Percentiles rank a stretch among this genome's conserved stretches.
These are phyloP conservation scores for Thripadectes ignobilis DNA, from an alignment of 2,797 vertebrate species.

Conservation along the genomic window DNA sequence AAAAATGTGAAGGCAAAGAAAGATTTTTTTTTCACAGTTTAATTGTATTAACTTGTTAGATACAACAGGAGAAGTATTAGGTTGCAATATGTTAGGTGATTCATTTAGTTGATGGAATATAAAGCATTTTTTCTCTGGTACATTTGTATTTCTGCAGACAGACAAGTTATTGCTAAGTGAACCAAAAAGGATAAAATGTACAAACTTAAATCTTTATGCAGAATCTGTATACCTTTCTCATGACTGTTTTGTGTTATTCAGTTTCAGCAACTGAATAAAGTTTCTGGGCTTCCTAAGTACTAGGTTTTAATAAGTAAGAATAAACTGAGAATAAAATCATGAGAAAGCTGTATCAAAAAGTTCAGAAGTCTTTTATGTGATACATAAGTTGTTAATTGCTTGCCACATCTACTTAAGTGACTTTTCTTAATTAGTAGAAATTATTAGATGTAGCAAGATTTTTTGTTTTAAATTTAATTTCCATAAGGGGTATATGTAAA, in stretches of 20 bases:
- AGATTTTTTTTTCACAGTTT: not conserved
- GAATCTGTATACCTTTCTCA: not conserved
- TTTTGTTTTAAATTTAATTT: not conserved
- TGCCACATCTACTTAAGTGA: not conserved
- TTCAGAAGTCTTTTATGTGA: not conserved
- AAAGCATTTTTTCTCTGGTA: not conserved
- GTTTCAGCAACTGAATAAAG: not conserved
- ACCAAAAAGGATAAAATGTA: not conserved
- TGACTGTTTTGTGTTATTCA: not conserved
- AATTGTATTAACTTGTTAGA: constrained; percentile 2
- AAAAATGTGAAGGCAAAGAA: not conserved
- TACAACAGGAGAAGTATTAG: constrained; percentile 35
- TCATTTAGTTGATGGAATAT: not conserved
- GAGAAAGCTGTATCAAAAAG: not conserved
- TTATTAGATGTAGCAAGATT: not conserved
- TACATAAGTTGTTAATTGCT: not conserved
- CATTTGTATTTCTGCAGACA: not conserved
- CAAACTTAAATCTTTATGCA: not conserved
- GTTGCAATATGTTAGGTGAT: not conserved
- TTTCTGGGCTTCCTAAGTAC: not conserved
- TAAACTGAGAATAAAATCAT: not conserved
- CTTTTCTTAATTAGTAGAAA: not conserved
- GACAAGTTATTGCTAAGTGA: not conserved
- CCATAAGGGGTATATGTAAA: not conserved
- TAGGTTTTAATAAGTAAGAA: not conserved